Percentiles rank a stretch among this genome's conserved stretches.
Conservation (phyloP, 2,113 vertebrate species). For the Lipophrys pholis region DNA sequence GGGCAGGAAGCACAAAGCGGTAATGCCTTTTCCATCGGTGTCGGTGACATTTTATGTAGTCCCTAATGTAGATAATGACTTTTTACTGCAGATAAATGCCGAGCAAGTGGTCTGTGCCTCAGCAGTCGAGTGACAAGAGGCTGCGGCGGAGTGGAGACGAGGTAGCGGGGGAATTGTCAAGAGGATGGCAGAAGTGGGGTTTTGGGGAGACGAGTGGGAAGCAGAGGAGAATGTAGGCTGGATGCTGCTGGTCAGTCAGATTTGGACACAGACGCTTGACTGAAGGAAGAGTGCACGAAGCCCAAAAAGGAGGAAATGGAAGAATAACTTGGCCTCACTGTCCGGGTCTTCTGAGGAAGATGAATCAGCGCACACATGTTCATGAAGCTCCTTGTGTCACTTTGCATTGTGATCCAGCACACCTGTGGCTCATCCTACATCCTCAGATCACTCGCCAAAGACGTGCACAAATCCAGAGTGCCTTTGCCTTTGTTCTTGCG, state of each 20-base stretch:
- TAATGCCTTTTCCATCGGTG: conserved; percentile 48
- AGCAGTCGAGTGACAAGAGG: conserved; percentile 33
- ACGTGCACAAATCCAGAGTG: not conserved
- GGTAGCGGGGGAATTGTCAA: conserved; percentile 12
- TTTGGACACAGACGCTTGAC: conserved; percentile 12
- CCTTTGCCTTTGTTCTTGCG: not conserved
- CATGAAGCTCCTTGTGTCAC: not conserved
- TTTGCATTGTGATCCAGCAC: not conserved
- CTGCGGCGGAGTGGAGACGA: not conserved
- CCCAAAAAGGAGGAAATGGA: conserved; percentile 18
- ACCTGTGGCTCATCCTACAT: conserved; percentile 13
- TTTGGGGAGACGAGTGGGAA: not conserved
- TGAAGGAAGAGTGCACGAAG: conserved; percentile 12
- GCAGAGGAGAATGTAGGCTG: not conserved
- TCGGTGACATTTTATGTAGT: conserved; percentile 40
- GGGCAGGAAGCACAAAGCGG: conserved; percentile 23
- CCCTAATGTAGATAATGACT: conserved; percentile 58
- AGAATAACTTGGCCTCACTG: conserved; percentile 6
- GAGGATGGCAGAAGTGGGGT: conserved; percentile 24
- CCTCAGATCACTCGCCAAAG: not conserved
- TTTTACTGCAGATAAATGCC: conserved; percentile 45
- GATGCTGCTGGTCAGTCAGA: conserved; percentile 17
- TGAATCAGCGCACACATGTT: not conserved
- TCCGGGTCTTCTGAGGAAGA: not conserved
- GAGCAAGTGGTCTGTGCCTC: conserved; percentile 55